These are phyloP conservation scores for Alectura lathami DNA, from an alignment of 2,113 vertebrate genomes.

Conservation along the genomic window DNA sequence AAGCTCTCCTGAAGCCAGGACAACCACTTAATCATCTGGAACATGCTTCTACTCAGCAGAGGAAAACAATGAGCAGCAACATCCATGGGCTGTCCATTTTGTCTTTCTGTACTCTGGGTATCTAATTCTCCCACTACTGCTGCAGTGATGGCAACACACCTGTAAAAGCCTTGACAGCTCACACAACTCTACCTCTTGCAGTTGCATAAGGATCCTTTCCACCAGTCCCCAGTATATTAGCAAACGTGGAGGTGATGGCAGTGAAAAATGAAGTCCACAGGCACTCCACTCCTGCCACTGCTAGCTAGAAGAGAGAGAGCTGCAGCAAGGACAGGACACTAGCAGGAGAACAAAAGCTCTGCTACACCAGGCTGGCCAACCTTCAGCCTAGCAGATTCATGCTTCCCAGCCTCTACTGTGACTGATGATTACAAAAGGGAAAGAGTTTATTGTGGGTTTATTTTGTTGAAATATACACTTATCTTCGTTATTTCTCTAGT, in stretches of 20 bases:
- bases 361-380: neutral
- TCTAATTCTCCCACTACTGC: neutral
- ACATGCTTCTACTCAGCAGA: neutral
- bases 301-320: neutral
- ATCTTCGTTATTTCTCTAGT: neutral
- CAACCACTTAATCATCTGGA: neutral
- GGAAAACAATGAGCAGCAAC: neutral
- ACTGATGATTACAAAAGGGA: neutral
- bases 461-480: neutral
- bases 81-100: neutral
- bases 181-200: neutral
- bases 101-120: neutral
- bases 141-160: neutral
- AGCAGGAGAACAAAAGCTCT: neutral
- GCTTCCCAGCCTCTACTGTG: neutral
- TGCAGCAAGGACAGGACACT: neutral
- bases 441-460: neutral
- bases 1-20: neutral
- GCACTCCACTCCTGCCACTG: neutral
- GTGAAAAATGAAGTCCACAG: conserved; percentile 6
- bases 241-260: neutral
- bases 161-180: neutral
- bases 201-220: neutral
- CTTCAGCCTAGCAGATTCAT: neutral
- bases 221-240: neutral